These are phyloP conservation scores for Sesia bembeciformis DNA, from an alignment of 2,888 invertebrate species.

Conservation along the genomic window DNA sequence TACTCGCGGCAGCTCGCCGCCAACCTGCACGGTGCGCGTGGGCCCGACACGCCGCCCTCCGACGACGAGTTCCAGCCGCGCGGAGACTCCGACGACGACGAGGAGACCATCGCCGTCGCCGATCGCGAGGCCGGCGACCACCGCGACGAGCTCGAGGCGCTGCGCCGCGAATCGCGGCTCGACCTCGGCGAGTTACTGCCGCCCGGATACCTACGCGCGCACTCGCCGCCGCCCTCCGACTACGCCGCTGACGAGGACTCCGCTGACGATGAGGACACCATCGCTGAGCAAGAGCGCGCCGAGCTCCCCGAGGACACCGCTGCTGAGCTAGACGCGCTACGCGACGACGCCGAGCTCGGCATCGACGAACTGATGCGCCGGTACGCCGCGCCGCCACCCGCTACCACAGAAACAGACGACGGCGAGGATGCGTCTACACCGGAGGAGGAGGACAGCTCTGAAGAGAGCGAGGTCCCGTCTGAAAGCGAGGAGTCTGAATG, in stretches of 20 bases:
- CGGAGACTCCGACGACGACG: slow-evolving; percentile 86
- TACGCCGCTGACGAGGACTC: slow-evolving; percentile 81
- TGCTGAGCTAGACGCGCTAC: slow-evolving; percentile 83
- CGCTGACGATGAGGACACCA: slow-evolving; percentile 74
- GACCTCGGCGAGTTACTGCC: slow-evolving; percentile 92
- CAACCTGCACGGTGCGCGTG: slow-evolving; percentile 70
- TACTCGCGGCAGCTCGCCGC: slow-evolving; percentile 94
- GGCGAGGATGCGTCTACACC: slow-evolving; percentile 26
- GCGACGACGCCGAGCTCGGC: slow-evolving; percentile 86
- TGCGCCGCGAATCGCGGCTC: slow-evolving; percentile 91
- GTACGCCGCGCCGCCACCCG: slow-evolving; percentile 54
- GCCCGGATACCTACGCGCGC: slow-evolving; percentile 83
- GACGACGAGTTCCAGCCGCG: slow-evolving; percentile 88
- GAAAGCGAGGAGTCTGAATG: slow-evolving; percentile 31
- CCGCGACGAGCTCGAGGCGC: slow-evolving; percentile 85
- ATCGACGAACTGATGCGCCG: slow-evolving; percentile 86
- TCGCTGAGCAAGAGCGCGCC: slow-evolving; percentile 70
- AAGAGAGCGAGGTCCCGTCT: slow-evolving; percentile 18
- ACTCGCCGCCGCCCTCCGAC: slow-evolving; percentile 82
- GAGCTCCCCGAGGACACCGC: slow-evolving; percentile 77
- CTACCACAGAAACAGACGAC: slow-evolving; percentile 12
- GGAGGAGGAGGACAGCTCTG: slow-evolving; percentile 29
- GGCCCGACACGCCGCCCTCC: slow-evolving; percentile 25
- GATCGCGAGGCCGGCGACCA: slow-evolving; percentile 78
- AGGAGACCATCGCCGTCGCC: slow-evolving; percentile 93